phyloP scores from a whole-genome alignment of 2,888 invertebrate genomes.

The Aspidiotus rigidus region DNA sequence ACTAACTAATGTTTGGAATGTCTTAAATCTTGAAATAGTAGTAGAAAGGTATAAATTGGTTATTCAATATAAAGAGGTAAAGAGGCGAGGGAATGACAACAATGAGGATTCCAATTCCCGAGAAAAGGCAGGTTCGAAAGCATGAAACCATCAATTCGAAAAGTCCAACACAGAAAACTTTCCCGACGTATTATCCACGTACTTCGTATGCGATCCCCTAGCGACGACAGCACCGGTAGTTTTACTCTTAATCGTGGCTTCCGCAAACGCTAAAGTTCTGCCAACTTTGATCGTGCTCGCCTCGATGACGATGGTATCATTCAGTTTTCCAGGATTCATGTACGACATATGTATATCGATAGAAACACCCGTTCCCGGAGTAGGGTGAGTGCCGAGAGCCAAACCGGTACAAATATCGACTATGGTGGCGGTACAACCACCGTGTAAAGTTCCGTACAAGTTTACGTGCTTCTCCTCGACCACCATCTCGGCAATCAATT shows the following conservation, averaged over 20 bases:
- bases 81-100: too few species aligned
- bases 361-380: constrained; percentile 25
- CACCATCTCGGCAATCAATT: constrained; percentile 63
- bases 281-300: constrained; percentile 27
- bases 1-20: too few species aligned
- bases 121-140: too few species aligned
- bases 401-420: constrained; percentile 23
- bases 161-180: too few species aligned
- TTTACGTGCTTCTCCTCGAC: constrained; percentile 44
- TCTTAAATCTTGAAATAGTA: too few species aligned
- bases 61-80: too few species aligned
- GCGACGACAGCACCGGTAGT: constrained; percentile 22
- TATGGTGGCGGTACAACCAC: constrained; percentile 28
- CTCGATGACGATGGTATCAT: constrained; percentile 23
- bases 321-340: constrained; percentile 17
- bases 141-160: too few species aligned
- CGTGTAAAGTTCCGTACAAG: constrained; percentile 26
- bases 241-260: constrained; percentile 23
- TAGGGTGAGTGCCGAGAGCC: constrained; percentile 22
- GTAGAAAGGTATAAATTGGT: too few species aligned
- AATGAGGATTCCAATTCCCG: too few species aligned
- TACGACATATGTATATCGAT: constrained; percentile 30
- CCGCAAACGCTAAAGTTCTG: constrained; percentile 26
- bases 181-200: constrained; percentile 4
- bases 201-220: constrained; percentile 27